Evolutionary conservation across 2,888 invertebrate species (phyloP), one percentile per base, ranked within the genome.

Genomic region (Nipponacmea schrenckii): DNA sequence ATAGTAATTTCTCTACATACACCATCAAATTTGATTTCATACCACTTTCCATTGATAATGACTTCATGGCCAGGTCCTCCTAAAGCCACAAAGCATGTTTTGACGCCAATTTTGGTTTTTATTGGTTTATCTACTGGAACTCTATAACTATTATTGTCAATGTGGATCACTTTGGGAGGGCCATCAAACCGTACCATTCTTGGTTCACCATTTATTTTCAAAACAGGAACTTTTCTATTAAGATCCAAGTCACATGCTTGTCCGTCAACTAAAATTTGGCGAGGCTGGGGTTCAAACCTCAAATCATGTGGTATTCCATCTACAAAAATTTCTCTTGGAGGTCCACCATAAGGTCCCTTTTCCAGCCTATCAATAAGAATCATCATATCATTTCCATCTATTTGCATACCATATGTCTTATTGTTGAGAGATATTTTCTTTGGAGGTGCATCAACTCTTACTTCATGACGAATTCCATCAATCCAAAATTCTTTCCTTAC

Each of bases 11-110:
- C 92, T 66, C 96, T 92, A 0, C 95, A 93, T 64, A 94, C 93
- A 0, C 96, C 96, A 46, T 95, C 96, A 87, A 98, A 98, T 88
- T 94, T 95, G 82, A 96, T 95, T 87, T 97, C 97, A 88, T 83
- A 86, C 84, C 86, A 86, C 75, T 85, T 84, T 0, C 87, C 87
- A 80, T 87, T 86, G 56, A 88, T 83, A 45, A 88, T 86, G 14
- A 89, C 77, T 74, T 89, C 89, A 79, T 87, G 86, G n/a, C 87
- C 87, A 12, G 89, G 89, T 1, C 89, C 89, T 62, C 89, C 88
- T 73, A 89, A 83, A 0, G 87, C 86, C 31, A 88, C 74, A 66
- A 83, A 82, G 67, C 86, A 85, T 39, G 83, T 81, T 15, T 83
- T 73, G 24, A 75, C 76, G n/a, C 82, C 83, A 31, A 83, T 77